A percentile compares a stretch with the other conserved stretches of the same genome.
These are phyloP conservation scores for Corvus hawaiiensis DNA, from an alignment of 2,113 vertebrate genomes.

Conservation along the genomic window DNA sequence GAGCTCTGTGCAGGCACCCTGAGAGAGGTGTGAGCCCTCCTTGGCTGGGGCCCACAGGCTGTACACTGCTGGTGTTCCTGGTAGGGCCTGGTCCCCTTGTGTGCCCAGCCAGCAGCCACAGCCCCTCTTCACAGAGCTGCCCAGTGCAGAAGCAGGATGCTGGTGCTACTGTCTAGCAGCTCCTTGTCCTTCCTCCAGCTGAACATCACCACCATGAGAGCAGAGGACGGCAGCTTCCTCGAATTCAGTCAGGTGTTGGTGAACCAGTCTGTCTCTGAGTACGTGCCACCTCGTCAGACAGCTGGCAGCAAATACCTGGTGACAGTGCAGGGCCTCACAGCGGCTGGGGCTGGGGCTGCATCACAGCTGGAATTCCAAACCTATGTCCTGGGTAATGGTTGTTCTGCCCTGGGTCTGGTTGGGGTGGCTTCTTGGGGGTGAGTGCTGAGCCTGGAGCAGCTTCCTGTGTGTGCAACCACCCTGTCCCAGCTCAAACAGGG, in stretches of 20 bases:
- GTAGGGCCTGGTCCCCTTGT: neutral
- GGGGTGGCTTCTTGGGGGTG: neutral
- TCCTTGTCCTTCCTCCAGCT: neutral
- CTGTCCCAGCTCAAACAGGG: no score
- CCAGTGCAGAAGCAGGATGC: neutral
- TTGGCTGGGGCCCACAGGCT: neutral
- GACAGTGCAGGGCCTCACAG: neutral
- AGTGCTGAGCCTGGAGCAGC: neutral
- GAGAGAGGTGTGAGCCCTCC: neutral
- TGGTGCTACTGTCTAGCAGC: neutral
- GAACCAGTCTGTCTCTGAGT: conserved; percentile 13
- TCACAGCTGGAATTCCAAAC: neutral
- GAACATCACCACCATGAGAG: neutral
- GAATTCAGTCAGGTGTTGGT: neutral
- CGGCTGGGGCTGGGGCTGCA: neutral
- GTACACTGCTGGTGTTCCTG: neutral
- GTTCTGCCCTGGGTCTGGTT: neutral
- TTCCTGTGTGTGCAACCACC: neutral
- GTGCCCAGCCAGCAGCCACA: neutral
- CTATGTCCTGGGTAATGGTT: neutral
- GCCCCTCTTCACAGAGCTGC: neutral
- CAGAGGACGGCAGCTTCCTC: neutral
- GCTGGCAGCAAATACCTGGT: neutral
- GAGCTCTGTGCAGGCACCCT: neutral
- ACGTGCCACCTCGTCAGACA: neutral